phyloP scores from a whole-genome alignment of 2,797 vertebrate species.

The Helarctos malayanus region DNA sequence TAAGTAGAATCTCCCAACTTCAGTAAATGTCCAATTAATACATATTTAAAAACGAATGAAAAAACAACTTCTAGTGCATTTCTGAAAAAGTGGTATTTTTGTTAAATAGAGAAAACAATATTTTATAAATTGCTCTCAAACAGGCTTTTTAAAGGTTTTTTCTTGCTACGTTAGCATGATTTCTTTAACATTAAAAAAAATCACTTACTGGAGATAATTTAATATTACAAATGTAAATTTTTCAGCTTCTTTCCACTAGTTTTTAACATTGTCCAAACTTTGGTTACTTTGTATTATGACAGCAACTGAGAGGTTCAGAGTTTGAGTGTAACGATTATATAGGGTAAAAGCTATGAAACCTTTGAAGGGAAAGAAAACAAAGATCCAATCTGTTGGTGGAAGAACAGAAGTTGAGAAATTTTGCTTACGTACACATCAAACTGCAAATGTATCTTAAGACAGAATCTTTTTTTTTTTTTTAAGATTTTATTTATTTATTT shows the following conservation, averaged over 20 bases:
- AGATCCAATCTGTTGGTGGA: neutral
- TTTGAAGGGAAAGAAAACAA: neutral
- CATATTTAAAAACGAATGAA: constrained; percentile 7
- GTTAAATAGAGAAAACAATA: constrained; percentile 39
- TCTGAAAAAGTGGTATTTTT: neutral
- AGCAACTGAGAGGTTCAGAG: neutral
- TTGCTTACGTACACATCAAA: neutral
- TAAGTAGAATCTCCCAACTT: neutral
- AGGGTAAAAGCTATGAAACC: neutral
- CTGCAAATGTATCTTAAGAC: neutral
- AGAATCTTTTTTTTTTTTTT: neutral
- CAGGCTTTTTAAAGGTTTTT: constrained; percentile 55
- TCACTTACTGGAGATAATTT: constrained; percentile 66
- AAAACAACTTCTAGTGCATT: neutral
- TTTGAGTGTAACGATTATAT: neutral
- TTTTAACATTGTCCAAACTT: constrained; percentile 48
- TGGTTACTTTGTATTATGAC: constrained; percentile 41
- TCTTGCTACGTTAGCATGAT: neutral
- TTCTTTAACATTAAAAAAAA: constrained; percentile 67
- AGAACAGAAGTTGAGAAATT: neutral
- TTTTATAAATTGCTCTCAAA: constrained; percentile 66
- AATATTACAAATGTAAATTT: constrained; percentile 52
- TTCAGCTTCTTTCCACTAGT: neutral
- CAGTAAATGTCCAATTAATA: constrained; percentile 45
- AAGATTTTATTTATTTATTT: too few relatives aligned